Base-by-base conservation (phyloP, 2,888 invertebrate species). In the Hydriomena furcata region DNA sequence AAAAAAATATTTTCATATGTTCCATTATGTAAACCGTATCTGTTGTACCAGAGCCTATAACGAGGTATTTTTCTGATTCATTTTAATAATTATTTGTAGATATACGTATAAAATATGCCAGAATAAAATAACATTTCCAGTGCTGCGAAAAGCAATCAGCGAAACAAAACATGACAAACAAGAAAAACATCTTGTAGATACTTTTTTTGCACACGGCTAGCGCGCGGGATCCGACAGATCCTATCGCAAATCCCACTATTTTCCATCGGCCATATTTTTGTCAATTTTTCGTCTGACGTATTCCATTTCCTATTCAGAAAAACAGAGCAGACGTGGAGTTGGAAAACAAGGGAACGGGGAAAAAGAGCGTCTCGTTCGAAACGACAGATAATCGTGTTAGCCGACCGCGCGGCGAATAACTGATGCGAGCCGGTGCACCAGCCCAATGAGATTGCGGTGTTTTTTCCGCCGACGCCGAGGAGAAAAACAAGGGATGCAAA, bases 401-500 rank as follows among this genome's bases (percentile, higher is more conserved):
- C 82, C 76, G 73, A 78, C 84, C 84, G 82, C 82, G 76, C 77
- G 81, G 78, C 82, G 86, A 84, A 84, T 88, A 86, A 87, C 83
- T 83, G 87, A 86, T 86, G 89, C 72, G 79, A 68, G 60, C 57
- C 79, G 82, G 76, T 84, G 86, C 86, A 84, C 82, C 81, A 75
- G 78, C 79, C 73, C 82, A 84, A 86, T 84, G 87, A 84, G 88
- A 90, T 89, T 86, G 89, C 83, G 84, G 76, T 86, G 85, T 88
- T 88, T 87, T 85, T 87, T 83, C 84, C 79, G 70, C 78, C 76
- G 76, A 77, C 76, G 79, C 79, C 73, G 70, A 66, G 73, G 86
- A 86, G 86, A 90, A 85, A 89, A 89, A 90, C 89, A 90, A 86
- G 82, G 84, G 85, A 90, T 90, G 90, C 90, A 90, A 89, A 90